Percentiles rank a stretch among this genome's conserved stretches.
phyloP scores from a whole-genome alignment of 1,140 invertebrate genomes.

The Hermetia illucens region DNA sequence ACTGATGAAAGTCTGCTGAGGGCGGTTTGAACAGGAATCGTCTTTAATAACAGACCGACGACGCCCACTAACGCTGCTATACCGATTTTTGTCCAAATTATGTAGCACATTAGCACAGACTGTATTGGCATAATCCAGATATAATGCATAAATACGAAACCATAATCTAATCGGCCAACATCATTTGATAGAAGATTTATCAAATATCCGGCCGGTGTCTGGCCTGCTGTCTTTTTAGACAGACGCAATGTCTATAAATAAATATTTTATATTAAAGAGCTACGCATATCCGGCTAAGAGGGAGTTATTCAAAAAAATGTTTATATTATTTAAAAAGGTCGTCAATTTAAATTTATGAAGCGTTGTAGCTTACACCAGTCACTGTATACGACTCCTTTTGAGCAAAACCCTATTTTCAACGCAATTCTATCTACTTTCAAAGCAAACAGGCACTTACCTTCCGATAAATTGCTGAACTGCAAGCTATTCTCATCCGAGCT shows the following conservation, averaged over 20 bases:
- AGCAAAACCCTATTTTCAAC: neutral
- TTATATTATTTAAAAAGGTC: too few species aligned
- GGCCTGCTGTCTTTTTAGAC: conserved; percentile 46
- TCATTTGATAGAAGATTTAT: conserved; percentile 79
- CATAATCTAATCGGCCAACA: conserved; percentile 46
- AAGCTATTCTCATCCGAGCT: conserved; percentile 37
- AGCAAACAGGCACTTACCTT: conserved; percentile 28
- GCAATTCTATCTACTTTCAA: neutral
- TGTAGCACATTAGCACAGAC: conserved; percentile 35
- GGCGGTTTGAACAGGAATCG: conserved; percentile 50
- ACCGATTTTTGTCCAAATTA: conserved; percentile 56
- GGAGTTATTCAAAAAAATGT: conserved; percentile 3
- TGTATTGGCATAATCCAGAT: conserved; percentile 60
- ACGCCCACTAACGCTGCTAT: conserved; percentile 56
- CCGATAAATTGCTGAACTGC: conserved; percentile 42
- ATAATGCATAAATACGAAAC: conserved; percentile 44
- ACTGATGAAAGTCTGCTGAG: conserved; percentile 36
- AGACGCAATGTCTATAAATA: conserved; percentile 39
- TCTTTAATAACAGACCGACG: conserved; percentile 39
- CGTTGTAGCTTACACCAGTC: too few species aligned
- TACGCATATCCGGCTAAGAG: neutral
- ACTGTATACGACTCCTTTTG: neutral
- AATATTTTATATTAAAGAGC: conserved; percentile 1
- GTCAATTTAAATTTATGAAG: neutral
- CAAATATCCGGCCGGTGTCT: conserved; percentile 64